Evolutionary conservation across 2,888 invertebrate species (phyloP).

Genomic region (Pheosia tremula): DNA sequence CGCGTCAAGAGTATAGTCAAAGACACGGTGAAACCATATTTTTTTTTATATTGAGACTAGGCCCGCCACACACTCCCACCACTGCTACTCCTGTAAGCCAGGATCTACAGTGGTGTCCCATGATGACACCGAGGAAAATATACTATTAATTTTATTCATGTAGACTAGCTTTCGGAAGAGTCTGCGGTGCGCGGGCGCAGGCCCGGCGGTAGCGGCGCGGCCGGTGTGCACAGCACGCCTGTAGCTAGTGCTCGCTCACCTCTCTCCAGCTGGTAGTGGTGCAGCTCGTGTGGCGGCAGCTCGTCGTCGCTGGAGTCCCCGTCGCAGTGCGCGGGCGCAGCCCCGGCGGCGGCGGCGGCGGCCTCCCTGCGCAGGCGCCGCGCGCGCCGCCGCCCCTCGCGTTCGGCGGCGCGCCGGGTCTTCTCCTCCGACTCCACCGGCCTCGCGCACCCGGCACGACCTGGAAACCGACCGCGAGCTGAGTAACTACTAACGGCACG

Average conservation of each 20-base stretch:
- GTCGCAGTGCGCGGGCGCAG: slow-evolving; percentile 88
- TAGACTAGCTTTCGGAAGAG: no score
- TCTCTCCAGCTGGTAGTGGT: slow-evolving; percentile 77
- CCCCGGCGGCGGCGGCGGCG: slow-evolving; percentile 66
- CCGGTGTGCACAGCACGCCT: slow-evolving; percentile 91
- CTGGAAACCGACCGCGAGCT: slow-evolving; percentile 29
- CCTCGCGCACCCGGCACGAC: slow-evolving; percentile 53
- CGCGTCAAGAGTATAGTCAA: no score
- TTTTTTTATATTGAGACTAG: no score
- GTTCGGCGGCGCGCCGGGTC: slow-evolving; percentile 93
- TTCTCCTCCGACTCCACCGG: slow-evolving; percentile 85
- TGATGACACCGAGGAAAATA: no score
- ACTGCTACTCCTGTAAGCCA: no score
- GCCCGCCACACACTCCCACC: no score
- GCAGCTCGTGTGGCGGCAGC: slow-evolving; percentile 91
- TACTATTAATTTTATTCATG: no score
- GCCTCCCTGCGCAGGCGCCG: slow-evolving; percentile 91
- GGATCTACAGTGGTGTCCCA: no score
- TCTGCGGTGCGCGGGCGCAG: slow-evolving; percentile 84
- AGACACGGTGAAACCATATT: no score
- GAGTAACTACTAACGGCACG: no score
- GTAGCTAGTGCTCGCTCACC: no score
- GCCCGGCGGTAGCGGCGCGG: slow-evolving; percentile 72
- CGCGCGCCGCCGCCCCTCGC: slow-evolving; percentile 96
- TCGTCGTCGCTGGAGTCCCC: slow-evolving; percentile 99